phyloP scores from a whole-genome alignment of 2,797 vertebrate species.

The Anniella stebbinsi region DNA sequence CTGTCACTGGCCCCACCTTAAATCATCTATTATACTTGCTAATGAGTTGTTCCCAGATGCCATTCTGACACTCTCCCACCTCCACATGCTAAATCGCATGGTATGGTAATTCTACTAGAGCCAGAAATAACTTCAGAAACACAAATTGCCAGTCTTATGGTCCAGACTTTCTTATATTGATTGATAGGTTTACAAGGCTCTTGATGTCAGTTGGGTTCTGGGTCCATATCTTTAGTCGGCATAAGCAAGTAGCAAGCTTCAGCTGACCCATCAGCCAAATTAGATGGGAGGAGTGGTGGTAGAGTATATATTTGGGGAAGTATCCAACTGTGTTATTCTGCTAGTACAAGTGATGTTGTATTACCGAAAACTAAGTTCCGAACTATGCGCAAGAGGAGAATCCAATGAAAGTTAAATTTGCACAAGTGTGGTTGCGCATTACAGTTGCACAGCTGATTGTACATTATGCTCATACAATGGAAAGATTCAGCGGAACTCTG shows the following conservation, averaged over 20 bases:
- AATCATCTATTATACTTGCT: conserved; percentile 31
- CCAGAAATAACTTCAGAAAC: conserved; percentile 8
- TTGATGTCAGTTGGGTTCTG: not conserved
- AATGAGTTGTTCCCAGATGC: conserved; percentile 39
- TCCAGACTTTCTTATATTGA: conserved; percentile 1
- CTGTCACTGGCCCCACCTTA: conserved; percentile 21
- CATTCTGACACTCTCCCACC: conserved; percentile 29
- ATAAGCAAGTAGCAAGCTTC: not conserved
- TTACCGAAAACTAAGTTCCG: too few relatives aligned
- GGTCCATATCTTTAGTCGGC: not conserved
- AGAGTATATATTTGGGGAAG: not conserved
- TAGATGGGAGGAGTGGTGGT: not conserved
- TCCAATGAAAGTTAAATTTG: too few relatives aligned
- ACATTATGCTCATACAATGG: too few relatives aligned
- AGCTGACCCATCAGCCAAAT: not conserved
- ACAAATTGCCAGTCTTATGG: not conserved
- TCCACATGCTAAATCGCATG: conserved; percentile 1
- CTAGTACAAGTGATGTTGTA: too few relatives aligned
- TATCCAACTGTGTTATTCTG: too few relatives aligned
- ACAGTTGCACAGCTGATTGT: too few relatives aligned
- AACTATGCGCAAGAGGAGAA: too few relatives aligned
- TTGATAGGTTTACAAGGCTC: not conserved
- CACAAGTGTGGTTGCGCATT: too few relatives aligned
- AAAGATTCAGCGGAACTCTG: too few relatives aligned
- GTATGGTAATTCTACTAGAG: not conserved